Conservation (phyloP, 2,888 invertebrate genomes). For the Ochropacha duplaris region DNA sequence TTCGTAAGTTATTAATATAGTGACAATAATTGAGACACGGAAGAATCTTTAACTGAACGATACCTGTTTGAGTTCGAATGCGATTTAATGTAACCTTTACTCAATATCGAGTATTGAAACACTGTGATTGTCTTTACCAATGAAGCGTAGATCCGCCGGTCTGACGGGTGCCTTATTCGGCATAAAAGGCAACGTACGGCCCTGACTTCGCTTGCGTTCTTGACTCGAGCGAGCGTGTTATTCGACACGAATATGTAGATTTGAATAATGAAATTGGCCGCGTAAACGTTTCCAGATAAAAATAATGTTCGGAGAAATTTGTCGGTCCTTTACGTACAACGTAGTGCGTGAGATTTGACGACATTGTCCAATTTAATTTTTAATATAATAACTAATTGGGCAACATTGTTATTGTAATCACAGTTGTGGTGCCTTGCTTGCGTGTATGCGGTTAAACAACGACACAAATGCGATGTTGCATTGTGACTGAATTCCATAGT, state of each 20-base stretch:
- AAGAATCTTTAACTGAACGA: no score
- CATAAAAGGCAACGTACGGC: slow-evolving; percentile 24
- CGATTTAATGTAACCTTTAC: not conserved
- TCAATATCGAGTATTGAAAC: not conserved
- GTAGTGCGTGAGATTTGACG: not conserved
- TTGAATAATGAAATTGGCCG: not conserved
- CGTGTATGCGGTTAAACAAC: not conserved
- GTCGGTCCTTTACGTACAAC: not conserved
- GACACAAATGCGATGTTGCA: no score
- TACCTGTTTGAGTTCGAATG: no score
- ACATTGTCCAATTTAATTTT: not conserved
- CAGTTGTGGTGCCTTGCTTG: not conserved
- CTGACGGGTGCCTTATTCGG: not conserved
- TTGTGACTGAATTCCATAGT: no score
- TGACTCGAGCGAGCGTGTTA: slow-evolving; percentile 3
- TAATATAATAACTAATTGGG: not conserved
- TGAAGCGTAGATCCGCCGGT: not conserved
- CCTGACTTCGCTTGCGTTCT: slow-evolving; percentile 24
- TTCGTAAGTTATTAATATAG: no score
- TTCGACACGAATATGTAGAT: not conserved
- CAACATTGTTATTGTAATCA: not conserved
- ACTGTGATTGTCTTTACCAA: not conserved
- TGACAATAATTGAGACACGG: no score
- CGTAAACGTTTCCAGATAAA: not conserved
- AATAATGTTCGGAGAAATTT: not conserved